Base-by-base conservation (phyloP, 1,140 invertebrate species). In the Drosophila mojavensis region DNA sequence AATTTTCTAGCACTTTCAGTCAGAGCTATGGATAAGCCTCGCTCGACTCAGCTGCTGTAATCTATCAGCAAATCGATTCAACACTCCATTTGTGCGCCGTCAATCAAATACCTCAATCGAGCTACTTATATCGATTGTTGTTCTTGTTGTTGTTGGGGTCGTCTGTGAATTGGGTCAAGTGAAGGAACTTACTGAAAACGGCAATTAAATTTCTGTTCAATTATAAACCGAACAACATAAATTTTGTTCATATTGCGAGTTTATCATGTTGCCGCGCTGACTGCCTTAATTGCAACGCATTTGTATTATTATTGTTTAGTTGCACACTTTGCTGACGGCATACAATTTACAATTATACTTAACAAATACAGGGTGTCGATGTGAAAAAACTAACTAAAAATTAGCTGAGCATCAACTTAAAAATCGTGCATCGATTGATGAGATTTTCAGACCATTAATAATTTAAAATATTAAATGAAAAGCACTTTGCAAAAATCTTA, bases 141-240 rank as follows among this genome's bases (percentile, higher is more conserved):
- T 50, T 47, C 4, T 64, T 63, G 50, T 11, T 59, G 3, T 33
- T 30, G 5, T 41, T 75, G 68, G 69, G 65, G 84, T 79, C 67
- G 73, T 20, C 79, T 89, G 83, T 58, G 83, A 88, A 88, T 88
- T 88, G 53, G 84, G 83, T 88, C 83, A 88, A 88, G 83, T 80
- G 20, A 74, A 89, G 84, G 74, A 88, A 78, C 80, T 84, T 75
- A 89, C 83, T 80, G 15, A 75, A 85, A 86, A 88, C 76, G 82
- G 79, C 79, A 82, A 86, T 86, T 86, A 88, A 86, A 89, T 78
- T 83, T 89, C 78, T 78, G 82, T 60, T 81, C 71, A 85, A 82
- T 79, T 86, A 86, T 73, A 81, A 61, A 30, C 53, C 67, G 63
- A 86, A 79, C 68, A 85, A 82, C 82, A 86, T 86, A 72, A 79